Evolutionary conservation across 2,113 vertebrate genomes (phyloP), one percentile per base, ranked within the genome.

Genomic region (Limanda limanda): DNA sequence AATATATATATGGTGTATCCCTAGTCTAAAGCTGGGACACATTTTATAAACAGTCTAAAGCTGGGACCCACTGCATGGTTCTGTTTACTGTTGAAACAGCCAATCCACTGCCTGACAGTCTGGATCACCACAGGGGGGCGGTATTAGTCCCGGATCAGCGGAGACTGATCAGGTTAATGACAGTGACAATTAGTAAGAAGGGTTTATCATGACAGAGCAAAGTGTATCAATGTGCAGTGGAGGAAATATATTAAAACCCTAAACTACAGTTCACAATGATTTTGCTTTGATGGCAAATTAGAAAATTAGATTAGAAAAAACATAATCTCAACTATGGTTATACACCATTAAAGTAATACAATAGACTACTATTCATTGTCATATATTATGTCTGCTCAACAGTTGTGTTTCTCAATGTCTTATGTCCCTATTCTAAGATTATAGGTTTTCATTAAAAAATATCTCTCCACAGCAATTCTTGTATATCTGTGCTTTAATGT

Each of bases 21-120:
- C 31, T 31, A 31, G 31, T 37, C 35, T 37, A 9, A 9, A 37
- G 35, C 35, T 37, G 35, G 35, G 35, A 37, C 35, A 9, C 35
- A 35, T 35, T 27, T 27, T 35, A 35, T 35, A 35, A 7, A 35
- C 31, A 35, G 31, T 35, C 31, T 35, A 35, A 7, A 35, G 31
- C 6, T 35, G 31, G 31, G 31, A 21, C 48, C 58, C 14, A 3
- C 25, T 13, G 11, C 42, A 13, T 14, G 23, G 5, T 20, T 17
- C 37, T 65, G 31, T 68, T 75, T 40, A 67, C 35, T 12, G 24
- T 82, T 86, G 73, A 57, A 86, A 25, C 2, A 72, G 20, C 79
- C 84, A 87, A 82, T 82, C 78, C 52, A 57, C 25, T n/a, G 35
- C 5, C 20, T 12, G 5, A 3, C 11, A 9, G 15, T 12, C 35